A percentile compares a stretch with the other conserved stretches of the same genome.
phyloP scores from a whole-genome alignment of 2,888 invertebrate genomes.

The Drosophila mayaguana region DNA sequence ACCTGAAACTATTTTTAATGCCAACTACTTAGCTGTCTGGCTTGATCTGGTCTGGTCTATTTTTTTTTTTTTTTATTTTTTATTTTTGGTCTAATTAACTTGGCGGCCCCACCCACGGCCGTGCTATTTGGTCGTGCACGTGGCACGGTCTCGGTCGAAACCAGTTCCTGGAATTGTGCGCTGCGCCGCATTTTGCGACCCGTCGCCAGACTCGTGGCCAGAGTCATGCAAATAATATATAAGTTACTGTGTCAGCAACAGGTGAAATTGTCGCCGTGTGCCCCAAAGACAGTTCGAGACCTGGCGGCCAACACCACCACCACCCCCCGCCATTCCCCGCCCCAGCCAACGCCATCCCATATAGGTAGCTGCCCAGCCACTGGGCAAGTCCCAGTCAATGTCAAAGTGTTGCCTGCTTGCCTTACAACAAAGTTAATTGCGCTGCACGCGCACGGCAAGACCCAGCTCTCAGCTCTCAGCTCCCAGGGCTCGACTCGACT shows the following conservation, averaged over 20 bases:
- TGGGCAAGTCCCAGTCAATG: conserved; percentile 66
- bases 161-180: conserved; percentile 16
- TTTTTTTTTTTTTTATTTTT: not conserved
- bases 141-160: conserved; percentile 20
- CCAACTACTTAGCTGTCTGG: not conserved
- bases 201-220: conserved; percentile 13
- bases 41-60: not conserved
- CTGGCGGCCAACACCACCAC: conserved; percentile 1
- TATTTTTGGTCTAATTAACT: conserved; percentile 25
- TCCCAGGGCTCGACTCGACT: not conserved
- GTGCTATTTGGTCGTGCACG: conserved; percentile 17
- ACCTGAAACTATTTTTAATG: conserved; percentile 27
- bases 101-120: conserved; percentile 29
- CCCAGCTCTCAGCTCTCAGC: conserved; percentile 1
- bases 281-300: conserved; percentile 44
- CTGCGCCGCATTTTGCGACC: conserved; percentile 4
- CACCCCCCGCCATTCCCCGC: not conserved
- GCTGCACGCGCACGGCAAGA: conserved; percentile 78
- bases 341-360: too few species aligned
- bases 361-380: conserved; percentile 8
- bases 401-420: conserved; percentile 72
- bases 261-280: conserved; percentile 83
- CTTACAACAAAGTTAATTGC: conserved; percentile 80
- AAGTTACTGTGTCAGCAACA: conserved; percentile 84
- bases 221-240: conserved; percentile 82